Conservation (phyloP, 2,797 vertebrate genomes). For the Falco naumanni region DNA sequence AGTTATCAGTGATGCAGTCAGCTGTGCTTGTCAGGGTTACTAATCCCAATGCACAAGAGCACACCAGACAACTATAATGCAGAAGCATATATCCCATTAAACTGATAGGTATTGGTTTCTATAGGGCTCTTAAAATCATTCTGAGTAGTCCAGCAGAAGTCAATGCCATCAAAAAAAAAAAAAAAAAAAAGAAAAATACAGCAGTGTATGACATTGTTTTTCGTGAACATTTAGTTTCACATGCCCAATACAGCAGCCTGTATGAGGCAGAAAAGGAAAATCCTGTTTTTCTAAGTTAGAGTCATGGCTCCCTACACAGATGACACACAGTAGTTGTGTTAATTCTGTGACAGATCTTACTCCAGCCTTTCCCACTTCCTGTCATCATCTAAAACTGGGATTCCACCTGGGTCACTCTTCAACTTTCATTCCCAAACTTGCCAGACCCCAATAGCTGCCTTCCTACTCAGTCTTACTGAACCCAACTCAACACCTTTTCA, state of each 20-base stretch:
- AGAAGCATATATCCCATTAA: neutral
- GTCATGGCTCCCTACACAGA: neutral
- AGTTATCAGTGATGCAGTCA: neutral
- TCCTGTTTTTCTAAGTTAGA: neutral
- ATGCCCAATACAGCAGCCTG: neutral
- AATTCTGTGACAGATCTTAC: neutral
- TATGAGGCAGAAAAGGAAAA: neutral
- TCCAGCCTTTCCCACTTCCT: neutral
- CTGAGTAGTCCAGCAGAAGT: neutral
- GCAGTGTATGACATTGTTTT: neutral
- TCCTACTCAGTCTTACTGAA: neutral
- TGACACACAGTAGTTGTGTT: neutral
- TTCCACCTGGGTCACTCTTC: neutral
- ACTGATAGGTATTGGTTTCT: neutral
- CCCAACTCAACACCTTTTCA: fast-evolving
- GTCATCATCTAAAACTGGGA: neutral
- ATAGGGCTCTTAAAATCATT: neutral
- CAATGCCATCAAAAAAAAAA: neutral
- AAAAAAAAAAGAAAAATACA: neutral
- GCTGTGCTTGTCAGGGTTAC: neutral
- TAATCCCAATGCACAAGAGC: neutral
- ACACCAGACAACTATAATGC: neutral
- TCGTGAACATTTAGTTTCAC: neutral
- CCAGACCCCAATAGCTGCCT: neutral
- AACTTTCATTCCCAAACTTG: neutral